Conservation (phyloP, 2,888 invertebrate species). For the Lissocephala sabroskyi region DNA sequence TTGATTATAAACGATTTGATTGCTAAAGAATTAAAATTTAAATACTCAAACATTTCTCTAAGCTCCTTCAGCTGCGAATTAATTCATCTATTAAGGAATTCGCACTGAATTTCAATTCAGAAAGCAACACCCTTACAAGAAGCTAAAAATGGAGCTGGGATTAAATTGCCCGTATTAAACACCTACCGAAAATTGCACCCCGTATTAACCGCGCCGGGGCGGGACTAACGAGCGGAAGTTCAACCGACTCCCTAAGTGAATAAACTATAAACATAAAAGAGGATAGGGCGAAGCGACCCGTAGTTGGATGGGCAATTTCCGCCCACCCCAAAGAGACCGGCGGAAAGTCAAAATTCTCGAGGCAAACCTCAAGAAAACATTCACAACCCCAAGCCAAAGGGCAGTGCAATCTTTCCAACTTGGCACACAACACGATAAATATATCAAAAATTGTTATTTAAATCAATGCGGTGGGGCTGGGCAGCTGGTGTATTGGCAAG, state of each 20-base stretch:
- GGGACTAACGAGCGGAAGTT: conserved; percentile 44
- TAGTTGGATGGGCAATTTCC: no score
- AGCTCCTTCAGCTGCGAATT: no score
- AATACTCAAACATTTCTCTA: no score
- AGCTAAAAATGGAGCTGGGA: no score
- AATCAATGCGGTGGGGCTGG: conserved; percentile 46
- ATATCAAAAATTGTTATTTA: conserved; percentile 47
- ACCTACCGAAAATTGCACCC: conserved; percentile 1
- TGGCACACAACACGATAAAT: conserved; percentile 43
- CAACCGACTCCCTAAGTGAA: conserved; percentile 50
- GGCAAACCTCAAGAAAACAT: conserved; percentile 7
- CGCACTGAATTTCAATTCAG: no score
- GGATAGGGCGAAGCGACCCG: conserved; percentile 3
- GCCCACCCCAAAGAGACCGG: no score
- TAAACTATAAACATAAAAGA: conserved; percentile 38
- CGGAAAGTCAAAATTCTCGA: no score
- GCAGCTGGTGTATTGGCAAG: conserved; percentile 46
- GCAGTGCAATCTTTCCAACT: conserved; percentile 34
- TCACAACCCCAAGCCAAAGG: conserved; percentile 18
- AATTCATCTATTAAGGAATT: no score
- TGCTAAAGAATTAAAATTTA: no score
- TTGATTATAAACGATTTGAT: no score
- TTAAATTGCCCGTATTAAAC: no score
- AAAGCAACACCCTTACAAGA: no score
- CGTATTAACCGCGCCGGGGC: conserved; percentile 1